Evolutionary conservation across 2,888 invertebrate species (phyloP).

Genomic region (Nemotelus nigrinus): DNA sequence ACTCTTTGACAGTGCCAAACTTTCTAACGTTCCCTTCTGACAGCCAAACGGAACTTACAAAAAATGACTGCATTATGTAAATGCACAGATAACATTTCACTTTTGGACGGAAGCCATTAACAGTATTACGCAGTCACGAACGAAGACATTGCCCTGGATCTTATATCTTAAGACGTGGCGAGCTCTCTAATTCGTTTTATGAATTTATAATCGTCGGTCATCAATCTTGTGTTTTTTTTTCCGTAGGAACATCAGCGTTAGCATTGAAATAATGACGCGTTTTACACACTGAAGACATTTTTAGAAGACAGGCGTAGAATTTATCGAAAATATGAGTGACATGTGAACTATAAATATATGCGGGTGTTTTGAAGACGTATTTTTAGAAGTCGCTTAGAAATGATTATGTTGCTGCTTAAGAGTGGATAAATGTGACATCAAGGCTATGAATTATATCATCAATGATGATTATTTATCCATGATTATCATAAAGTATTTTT

Average conservation of each 20-base stretch:
- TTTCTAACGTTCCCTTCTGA: no score
- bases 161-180: not conserved
- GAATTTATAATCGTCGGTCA: constrained; percentile 23
- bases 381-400: not conserved
- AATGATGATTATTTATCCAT: no score
- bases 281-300: constrained; percentile 7
- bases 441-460: no score
- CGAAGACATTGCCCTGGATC: constrained; percentile 26
- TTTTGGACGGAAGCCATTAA: constrained; percentile 26
- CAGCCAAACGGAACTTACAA: not conserved
- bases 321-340: constrained; percentile 18
- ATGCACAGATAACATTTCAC: constrained; percentile 34
- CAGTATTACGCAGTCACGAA: constrained; percentile 20
- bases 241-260: not conserved
- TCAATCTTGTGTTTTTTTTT: constrained; percentile 22
- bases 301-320: not conserved
- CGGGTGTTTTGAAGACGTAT: not conserved
- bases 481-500: no score
- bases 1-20: not conserved
- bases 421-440: no score
- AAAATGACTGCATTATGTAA: constrained; percentile 24
- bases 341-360: constrained; percentile 18
- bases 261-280: constrained; percentile 22
- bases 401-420: not conserved
- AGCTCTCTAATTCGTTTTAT: constrained; percentile 25